Evolutionary conservation across 2,888 invertebrate genomes (phyloP), one percentile per base, ranked within the genome.

Genomic region (Phalangium opilio): DNA sequence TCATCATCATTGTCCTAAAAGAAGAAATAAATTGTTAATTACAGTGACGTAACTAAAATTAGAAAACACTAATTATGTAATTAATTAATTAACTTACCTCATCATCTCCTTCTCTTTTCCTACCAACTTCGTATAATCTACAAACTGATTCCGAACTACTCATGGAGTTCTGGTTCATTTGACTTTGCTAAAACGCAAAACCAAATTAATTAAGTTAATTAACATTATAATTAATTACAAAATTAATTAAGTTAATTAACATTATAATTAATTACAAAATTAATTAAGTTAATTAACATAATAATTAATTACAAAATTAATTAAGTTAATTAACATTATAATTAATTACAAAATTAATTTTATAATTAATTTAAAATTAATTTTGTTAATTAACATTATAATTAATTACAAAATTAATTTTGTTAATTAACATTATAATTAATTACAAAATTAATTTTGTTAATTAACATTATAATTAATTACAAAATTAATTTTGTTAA

Each of bases 111-210:
- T 83, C 83, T 59, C 86, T 73, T 61, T 78, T 74, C 53, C 89
- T 72, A 1, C 95, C 95, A 17, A 95, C 84, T 63, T 95, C 90
- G 66, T 93, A 95, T 12, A 95, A 68, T 58, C 87, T 77, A 48
- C 93, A 86, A 55, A 83, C 79, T 2, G 87, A 86, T 68, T 91
- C 91, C 62, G 86, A 21, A 18, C 50, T 84, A 53, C 83, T 77
- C 52, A 81, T 77, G 50, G 84, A 81, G 62, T 81, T 85, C 20
- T 56, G 50, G 14, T 58, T 58, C 3, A 32, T 43, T 43, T 50
- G 50, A 44, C 50, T 55, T 45, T 57, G 44, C 32, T 20, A 19
- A 38, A 42, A 45, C 36, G 42, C n/a, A n/a, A n/a, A n/a, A n/a
- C n/a, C 3, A 47, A 18, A 39, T 33, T 15, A 12, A 11, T 8